phyloP scores from a whole-genome alignment of 2,888 invertebrate species.

The Philopedon plagiatum region DNA sequence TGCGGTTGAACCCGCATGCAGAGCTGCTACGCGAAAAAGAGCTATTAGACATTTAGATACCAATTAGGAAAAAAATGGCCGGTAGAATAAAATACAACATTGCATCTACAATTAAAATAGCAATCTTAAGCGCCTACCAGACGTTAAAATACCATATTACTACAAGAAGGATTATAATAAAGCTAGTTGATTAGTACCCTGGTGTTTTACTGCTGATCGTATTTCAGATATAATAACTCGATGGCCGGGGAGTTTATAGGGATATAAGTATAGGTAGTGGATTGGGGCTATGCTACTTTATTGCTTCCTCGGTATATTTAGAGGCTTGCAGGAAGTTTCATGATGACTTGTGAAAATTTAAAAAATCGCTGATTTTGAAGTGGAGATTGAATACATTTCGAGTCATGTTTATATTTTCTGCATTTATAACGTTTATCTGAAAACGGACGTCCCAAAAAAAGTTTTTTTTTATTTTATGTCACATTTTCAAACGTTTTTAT shows the following conservation, averaged over 20 bases:
- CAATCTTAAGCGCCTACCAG: constrained; percentile 24
- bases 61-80: constrained; percentile 22
- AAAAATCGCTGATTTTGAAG: too few relatives aligned
- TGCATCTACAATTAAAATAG: constrained; percentile 36
- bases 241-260: constrained; percentile 27
- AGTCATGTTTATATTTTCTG: too few relatives aligned
- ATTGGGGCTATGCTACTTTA: neutral
- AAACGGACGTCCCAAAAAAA: too few relatives aligned
- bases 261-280: constrained; percentile 24
- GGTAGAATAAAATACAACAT: constrained; percentile 34
- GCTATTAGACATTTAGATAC: constrained; percentile 43
- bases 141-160: constrained; percentile 39
- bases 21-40: constrained; percentile 12
- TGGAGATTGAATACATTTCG: too few relatives aligned
- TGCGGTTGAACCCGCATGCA: constrained; percentile 23
- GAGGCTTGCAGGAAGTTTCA: too few relatives aligned
- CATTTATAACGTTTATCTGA: too few relatives aligned
- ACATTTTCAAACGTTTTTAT: too few relatives aligned
- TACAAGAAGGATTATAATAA: constrained; percentile 43
- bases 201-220: constrained; percentile 20
- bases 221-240: constrained; percentile 23
- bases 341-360: too few relatives aligned
- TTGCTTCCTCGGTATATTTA: neutral
- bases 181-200: constrained; percentile 30
- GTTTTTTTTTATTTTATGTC: too few relatives aligned